Percentiles rank a stretch among this genome's conserved stretches.
Conservation (phyloP, 2,113 vertebrate species). For the Phalacrocorax brasilianus region DNA sequence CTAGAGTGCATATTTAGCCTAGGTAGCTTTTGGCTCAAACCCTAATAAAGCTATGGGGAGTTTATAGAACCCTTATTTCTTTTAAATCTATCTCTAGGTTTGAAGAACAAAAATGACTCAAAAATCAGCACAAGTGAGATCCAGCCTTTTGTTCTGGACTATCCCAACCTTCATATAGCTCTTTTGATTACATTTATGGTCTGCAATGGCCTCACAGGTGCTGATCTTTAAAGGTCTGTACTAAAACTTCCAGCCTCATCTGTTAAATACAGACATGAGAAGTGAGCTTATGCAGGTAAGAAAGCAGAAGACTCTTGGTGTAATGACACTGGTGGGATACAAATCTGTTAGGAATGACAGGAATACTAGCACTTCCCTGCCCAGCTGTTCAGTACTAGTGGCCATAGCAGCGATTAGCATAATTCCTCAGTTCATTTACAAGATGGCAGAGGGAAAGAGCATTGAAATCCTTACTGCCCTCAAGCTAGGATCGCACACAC, state of each 20-base stretch:
- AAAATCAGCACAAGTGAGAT: background rate
- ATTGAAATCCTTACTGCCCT: background rate
- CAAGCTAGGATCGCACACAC: background rate
- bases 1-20: background rate
- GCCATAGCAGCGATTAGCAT: accelerated
- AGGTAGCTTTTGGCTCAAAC: background rate
- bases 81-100: no score
- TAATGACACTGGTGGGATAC: background rate
- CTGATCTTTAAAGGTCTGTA: background rate
- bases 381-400: background rate
- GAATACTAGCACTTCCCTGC: background rate
- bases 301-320: background rate
- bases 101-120: background rate
- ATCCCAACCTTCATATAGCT: background rate
- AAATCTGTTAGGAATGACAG: background rate
- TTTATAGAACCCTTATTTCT: background rate
- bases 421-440: background rate
- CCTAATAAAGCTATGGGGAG: background rate
- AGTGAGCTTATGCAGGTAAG: background rate
- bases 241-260: background rate
- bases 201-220: background rate
- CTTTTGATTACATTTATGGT: background rate
- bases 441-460: background rate
- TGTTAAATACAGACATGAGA: background rate
- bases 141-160: background rate